Base-by-base conservation (phyloP, 2,113 vertebrate genomes). In the Galbula dea region DNA sequence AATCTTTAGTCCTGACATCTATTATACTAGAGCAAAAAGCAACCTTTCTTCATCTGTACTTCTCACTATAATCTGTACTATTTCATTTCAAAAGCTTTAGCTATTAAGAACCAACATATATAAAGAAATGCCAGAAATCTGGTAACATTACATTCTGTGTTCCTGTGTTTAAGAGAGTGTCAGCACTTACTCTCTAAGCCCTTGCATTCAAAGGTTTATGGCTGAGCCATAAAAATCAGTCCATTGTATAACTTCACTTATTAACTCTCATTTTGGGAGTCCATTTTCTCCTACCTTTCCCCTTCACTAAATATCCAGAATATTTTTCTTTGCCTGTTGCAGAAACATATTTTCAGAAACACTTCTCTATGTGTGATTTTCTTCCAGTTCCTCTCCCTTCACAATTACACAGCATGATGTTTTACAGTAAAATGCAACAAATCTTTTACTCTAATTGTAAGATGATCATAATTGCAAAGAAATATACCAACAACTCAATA, bases 191-290 rank as follows among this genome's bases (percentile, higher is more conserved):
- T 83, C 87, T 92, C 45, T 83, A 96, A 93, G 74, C 32, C 69
- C 61, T 81, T 85, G 49, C 48, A 81, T 95, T 93, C 55, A 95
- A 87, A 86, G 65, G 63, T 79, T 81, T 86, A 91, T 78, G 66
- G n/a, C 57, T 68, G 78, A 69, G 67, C 32, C 37, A 83, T 90
- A 76, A 96, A 93, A 94, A 76, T 67, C 32, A 78, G 41, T 59
- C n/a, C 57, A 57, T 54, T 80, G 71, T 69, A 73, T 36, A 73
- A 58, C 34, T 69, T 80, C 49, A 43, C 7, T 66, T 89, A 79
- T 46, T 85, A 94, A 80, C 32, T 91, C 58, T 66, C 37, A 39
- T 43, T 76, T 74, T 76, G 57, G 32, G 9, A 91, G 14, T 43
- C 46, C 3, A 2, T 43, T 86, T 19, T 15, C 23, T 23, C 8